These are phyloP conservation scores for Carcinoscorpius rotundicauda DNA, from an alignment of 1,140 invertebrate species.

Conservation along the genomic window DNA sequence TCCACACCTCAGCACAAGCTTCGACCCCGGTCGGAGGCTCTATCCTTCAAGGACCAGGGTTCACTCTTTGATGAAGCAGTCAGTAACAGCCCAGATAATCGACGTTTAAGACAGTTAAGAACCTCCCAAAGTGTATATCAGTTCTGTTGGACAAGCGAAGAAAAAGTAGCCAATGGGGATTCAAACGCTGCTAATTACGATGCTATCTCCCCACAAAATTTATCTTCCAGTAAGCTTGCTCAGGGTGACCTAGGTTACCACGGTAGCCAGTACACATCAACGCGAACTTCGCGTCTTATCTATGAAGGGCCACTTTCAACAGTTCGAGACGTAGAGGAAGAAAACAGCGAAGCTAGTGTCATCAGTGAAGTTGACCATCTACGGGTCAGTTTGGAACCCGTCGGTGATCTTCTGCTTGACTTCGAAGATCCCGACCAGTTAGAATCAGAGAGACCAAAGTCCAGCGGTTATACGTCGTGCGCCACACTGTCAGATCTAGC, in stretches of 20 bases:
- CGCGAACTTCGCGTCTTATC: constrained; percentile 4
- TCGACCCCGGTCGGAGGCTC: too few species aligned
- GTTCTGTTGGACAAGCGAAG: too few species aligned
- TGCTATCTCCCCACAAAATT: too few species aligned
- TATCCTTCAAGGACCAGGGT: background rate
- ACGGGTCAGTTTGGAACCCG: background rate
- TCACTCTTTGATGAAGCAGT: background rate
- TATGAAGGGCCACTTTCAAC: constrained; percentile 16
- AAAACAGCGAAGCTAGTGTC: constrained; percentile 14
- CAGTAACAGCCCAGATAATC: background rate
- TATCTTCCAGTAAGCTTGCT: too few species aligned
- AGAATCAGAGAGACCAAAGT: background rate
- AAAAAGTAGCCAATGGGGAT: too few species aligned
- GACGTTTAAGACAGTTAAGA: too few species aligned
- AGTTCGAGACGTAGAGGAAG: constrained; percentile 17
- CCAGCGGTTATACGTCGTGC: constrained; percentile 20
- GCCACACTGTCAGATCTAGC: constrained; percentile 20
- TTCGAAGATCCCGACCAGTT: constrained; percentile 8
- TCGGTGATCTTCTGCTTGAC: constrained; percentile 10
- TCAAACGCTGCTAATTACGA: too few species aligned
- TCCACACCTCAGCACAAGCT: constrained; percentile 17
- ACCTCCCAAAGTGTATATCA: too few species aligned
- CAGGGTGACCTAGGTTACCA: background rate
- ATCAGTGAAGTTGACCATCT: background rate
- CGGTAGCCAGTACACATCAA: constrained; percentile 4